Percentiles rank a stretch among this genome's conserved stretches.
These are phyloP conservation scores for Cephalopholis sonnerati DNA, from an alignment of 2,113 vertebrate species.

Conservation along the genomic window DNA sequence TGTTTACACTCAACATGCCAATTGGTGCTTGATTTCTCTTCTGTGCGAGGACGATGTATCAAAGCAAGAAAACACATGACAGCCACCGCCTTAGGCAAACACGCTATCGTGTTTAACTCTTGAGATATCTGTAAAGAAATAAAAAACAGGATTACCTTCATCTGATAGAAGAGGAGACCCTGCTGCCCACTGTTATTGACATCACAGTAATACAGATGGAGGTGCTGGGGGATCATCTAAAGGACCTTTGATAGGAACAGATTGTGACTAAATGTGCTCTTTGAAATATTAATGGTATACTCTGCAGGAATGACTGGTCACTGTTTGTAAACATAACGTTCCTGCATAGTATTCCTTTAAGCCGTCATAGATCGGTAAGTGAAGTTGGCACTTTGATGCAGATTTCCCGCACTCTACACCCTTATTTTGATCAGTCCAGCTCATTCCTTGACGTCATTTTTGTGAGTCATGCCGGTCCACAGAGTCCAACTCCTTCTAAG, in stretches of 20 bases:
- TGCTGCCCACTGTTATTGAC: neutral
- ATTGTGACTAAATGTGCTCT: neutral
- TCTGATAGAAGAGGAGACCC: slow-evolving; percentile 1
- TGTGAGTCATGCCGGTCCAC: slow-evolving; percentile 9
- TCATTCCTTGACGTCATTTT: slow-evolving; percentile 1
- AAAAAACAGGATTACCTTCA: slow-evolving; percentile 21
- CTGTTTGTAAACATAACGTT: no score
- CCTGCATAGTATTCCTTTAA: no score
- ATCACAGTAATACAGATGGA: neutral
- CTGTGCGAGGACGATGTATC: slow-evolving; percentile 23
- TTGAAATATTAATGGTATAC: neutral
- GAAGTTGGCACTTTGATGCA: neutral
- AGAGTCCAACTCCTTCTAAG: neutral
- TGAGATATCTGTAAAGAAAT: slow-evolving; percentile 28
- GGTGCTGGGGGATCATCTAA: neutral
- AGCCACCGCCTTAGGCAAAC: slow-evolving; percentile 55
- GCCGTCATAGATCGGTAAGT: neutral
- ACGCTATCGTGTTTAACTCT: slow-evolving; percentile 14
- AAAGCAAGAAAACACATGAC: slow-evolving; percentile 44
- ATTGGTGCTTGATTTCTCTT: slow-evolving; percentile 42
- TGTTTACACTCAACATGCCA: slow-evolving; percentile 54
- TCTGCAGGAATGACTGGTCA: no score
- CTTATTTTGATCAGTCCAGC: slow-evolving; percentile 8
- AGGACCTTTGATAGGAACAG: neutral
- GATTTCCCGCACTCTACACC: neutral